Conservation (phyloP, 2,113 vertebrate genomes). For the Choloepus hoffmanni region DNA sequence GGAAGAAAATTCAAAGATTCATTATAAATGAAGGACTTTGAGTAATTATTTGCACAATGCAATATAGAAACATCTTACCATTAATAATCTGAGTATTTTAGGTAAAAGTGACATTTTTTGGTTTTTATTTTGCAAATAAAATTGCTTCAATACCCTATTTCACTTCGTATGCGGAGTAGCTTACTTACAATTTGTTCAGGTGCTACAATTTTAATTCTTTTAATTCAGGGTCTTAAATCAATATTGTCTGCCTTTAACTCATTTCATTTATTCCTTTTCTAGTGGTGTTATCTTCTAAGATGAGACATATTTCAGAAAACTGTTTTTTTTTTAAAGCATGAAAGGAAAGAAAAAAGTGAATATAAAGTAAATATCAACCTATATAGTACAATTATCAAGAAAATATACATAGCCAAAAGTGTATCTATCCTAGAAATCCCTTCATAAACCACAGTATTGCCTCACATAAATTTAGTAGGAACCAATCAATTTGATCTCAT, state of each 20-base stretch:
- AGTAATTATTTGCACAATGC: constrained; percentile 50
- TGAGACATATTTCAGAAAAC: constrained; percentile 35
- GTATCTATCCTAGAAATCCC: constrained; percentile 38
- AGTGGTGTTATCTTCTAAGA: neutral
- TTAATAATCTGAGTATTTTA: constrained; percentile 56
- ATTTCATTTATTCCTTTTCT: constrained; percentile 50
- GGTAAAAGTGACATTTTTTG: constrained; percentile 56
- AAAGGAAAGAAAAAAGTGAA: constrained; percentile 23
- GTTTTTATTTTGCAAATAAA: constrained; percentile 71
- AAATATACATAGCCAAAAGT: constrained; percentile 49
- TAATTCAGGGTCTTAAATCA: constrained; percentile 47
- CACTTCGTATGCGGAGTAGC: constrained; percentile 19
- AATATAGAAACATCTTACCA: constrained; percentile 36
- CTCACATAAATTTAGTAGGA: constrained; percentile 64
- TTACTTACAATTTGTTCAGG: constrained; percentile 44
- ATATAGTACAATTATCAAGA: constrained; percentile 49
- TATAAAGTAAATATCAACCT: constrained; percentile 46
- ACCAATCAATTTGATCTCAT: constrained; percentile 45
- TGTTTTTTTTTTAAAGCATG: neutral
- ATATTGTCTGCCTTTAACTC: constrained; percentile 64
- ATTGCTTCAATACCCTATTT: constrained; percentile 45
- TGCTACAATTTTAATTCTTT: constrained; percentile 66
- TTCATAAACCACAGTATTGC: constrained; percentile 1
- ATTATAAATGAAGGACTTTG: constrained; percentile 11
- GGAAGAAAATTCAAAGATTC: constrained; percentile 31